These are phyloP conservation scores for human (Homo sapiens) DNA, from an alignment of 2,113 vertebrate species.

Conservation along the genomic window GRCh38 chr1:97801501-97802000, in stretches of 20 bases:
- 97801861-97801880: not conserved
- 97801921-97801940: not conserved
- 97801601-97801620: not conserved
- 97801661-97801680: not conserved
- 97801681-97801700: not conserved
- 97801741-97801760: not conserved
- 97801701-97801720: not conserved
- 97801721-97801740: not conserved
- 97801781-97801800: not conserved
- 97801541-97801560: not conserved
- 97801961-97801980: not conserved
- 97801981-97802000: constrained; percentile 30
- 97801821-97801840: not conserved
- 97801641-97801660: not conserved
- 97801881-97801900: not conserved
- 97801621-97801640: not conserved
- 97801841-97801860: not conserved
- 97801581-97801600: not conserved
- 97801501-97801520: not conserved
- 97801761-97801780: not conserved
- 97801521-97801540: not conserved
- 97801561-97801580: not conserved
- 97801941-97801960: not conserved
- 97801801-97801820: not conserved
- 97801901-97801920: not conserved